Evolutionary conservation across 1,140 invertebrate genomes (phyloP).

Genomic region (Eueides isabella): DNA sequence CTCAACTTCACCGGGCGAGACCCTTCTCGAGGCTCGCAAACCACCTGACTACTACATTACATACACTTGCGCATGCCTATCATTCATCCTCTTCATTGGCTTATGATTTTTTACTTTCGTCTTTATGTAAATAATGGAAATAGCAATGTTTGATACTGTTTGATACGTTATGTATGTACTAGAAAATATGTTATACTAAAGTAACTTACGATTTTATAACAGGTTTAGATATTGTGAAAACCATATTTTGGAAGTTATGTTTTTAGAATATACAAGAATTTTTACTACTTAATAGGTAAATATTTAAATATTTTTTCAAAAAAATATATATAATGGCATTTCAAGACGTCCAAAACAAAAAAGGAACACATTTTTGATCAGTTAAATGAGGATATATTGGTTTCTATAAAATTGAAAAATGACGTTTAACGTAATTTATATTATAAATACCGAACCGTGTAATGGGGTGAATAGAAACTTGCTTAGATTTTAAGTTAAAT

Average conservation of each 20-base stretch:
- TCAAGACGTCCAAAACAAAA: neutral
- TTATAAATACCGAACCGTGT: too few species aligned
- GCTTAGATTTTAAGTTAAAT: too few species aligned
- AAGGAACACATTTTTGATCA: neutral
- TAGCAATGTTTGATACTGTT: neutral
- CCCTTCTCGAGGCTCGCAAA: slow-evolving; percentile 24
- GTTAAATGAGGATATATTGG: neutral
- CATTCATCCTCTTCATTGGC: slow-evolving; percentile 27
- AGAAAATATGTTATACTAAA: neutral
- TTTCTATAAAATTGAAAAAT: neutral
- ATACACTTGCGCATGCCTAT: slow-evolving; percentile 51
- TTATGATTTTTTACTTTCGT: neutral
- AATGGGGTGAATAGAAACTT: too few species aligned
- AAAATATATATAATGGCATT: neutral
- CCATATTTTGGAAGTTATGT: neutral
- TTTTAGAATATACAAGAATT: neutral
- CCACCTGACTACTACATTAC: slow-evolving; percentile 17
- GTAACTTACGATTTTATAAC: neutral
- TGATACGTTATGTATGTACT: neutral
- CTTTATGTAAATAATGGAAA: neutral
- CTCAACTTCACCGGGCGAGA: slow-evolving; percentile 8
- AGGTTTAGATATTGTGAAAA: neutral
- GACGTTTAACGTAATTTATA: neutral
- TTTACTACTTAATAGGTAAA: neutral
- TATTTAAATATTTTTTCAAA: neutral